phyloP scores from a whole-genome alignment of 2,888 invertebrate genomes.

The Amblyteles armatorius region DNA sequence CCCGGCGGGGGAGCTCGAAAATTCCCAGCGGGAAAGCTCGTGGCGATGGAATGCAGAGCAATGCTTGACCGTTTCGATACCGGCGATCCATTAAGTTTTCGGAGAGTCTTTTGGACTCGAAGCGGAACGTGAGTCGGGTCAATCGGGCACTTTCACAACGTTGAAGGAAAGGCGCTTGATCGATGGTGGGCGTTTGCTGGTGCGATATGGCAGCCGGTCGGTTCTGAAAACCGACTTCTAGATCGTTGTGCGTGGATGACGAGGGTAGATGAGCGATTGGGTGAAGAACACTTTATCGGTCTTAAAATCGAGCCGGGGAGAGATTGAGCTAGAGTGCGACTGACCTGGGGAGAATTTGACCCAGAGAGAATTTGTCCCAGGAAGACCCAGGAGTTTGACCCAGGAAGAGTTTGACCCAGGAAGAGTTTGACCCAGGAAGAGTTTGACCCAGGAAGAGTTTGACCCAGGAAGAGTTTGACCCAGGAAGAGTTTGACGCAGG shows the following conservation, averaged over 20 bases:
- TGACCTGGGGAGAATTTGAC: too few relatives aligned
- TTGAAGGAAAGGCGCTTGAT: constrained; percentile 52
- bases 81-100: constrained; percentile 49
- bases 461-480: too few relatives aligned
- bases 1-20: background rate
- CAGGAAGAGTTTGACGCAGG: too few relatives aligned
- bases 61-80: constrained; percentile 1
- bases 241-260: constrained; percentile 75
- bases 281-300: constrained; percentile 60
- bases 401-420: too few relatives aligned
- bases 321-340: background rate
- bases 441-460: too few relatives aligned
- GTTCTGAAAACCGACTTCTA: constrained; percentile 58
- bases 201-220: constrained; percentile 56
- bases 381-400: background rate
- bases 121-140: constrained; percentile 7
- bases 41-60: constrained; percentile 13
- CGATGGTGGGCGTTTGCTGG: constrained; percentile 70
- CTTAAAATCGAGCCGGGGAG: background rate
- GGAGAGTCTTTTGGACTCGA: constrained; percentile 8
- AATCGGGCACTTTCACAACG: constrained; percentile 40
- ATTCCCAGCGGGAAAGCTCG: background rate
- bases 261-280: constrained; percentile 75
- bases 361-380: too few relatives aligned
- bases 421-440: too few relatives aligned